Conservation (phyloP, 2,888 invertebrate species). For the Philhelius pedissequus region DNA sequence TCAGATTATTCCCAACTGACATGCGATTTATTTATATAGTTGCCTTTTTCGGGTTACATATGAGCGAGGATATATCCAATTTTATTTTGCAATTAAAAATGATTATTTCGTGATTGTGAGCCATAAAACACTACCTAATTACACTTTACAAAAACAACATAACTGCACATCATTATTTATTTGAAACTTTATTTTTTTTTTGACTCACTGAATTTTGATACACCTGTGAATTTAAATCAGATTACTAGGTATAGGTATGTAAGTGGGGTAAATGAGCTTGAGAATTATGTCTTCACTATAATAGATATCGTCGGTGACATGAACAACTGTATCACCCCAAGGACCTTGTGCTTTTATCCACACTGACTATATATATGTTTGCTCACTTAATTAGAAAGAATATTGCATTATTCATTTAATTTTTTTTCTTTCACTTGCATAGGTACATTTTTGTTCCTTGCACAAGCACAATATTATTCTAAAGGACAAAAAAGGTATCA, state of each 20-base stretch:
- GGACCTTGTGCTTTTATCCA: slow-evolving; percentile 5
- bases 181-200: neutral
- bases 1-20: slow-evolving; percentile 52
- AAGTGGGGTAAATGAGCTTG: neutral
- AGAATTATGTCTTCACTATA: slow-evolving; percentile 27
- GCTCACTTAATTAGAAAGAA: slow-evolving; percentile 61
- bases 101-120: slow-evolving; percentile 55
- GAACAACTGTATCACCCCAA: neutral
- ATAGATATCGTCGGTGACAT: neutral
- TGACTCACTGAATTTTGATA: neutral
- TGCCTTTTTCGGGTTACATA: too few relatives aligned
- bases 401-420: slow-evolving; percentile 46
- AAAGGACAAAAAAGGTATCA: slow-evolving; percentile 32
- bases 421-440: neutral
- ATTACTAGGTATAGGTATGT: neutral
- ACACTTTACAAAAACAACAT: slow-evolving; percentile 4
- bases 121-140: slow-evolving; percentile 50
- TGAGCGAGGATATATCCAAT: slow-evolving; percentile 48
- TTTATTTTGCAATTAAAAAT: slow-evolving; percentile 49
- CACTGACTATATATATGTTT: slow-evolving; percentile 39
- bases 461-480: slow-evolving; percentile 18
- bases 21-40: slow-evolving; percentile 15
- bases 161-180: slow-evolving; percentile 29
- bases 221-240: slow-evolving; percentile 2
- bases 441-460: neutral